Evolutionary conservation across 92 coral and sea anemone species (phyloP).

Genomic region (Parazoanthus atlanticus): DNA sequence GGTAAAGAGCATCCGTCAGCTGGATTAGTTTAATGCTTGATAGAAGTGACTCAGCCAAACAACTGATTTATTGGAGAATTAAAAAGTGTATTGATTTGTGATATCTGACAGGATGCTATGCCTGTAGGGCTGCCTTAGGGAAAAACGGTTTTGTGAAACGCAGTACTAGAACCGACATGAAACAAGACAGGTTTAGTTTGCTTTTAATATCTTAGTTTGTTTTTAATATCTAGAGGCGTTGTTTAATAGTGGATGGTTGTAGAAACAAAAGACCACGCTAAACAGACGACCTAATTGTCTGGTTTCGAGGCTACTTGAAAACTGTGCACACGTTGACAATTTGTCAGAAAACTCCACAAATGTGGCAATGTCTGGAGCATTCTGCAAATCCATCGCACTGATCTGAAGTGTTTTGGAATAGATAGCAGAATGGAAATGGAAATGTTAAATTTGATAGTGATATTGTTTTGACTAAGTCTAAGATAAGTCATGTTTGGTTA

Average conservation of each 20-base stretch:
- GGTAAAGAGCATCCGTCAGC: conserved; percentile 40
- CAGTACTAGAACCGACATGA: background rate
- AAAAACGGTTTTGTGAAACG: background rate
- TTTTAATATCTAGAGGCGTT: conserved; percentile 36
- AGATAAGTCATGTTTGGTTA: conserved; percentile 36
- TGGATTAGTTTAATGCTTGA: conserved; percentile 7
- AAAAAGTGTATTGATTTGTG: background rate
- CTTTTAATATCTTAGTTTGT: conserved; percentile 31
- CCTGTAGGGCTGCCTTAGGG: background rate
- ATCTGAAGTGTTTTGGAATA: conserved; percentile 8
- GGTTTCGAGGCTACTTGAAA: conserved; percentile 10
- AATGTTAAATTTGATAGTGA: background rate
- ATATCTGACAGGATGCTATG: background rate
- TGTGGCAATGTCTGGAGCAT: conserved; percentile 4
- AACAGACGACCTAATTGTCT: conserved; percentile 27
- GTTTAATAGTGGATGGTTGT: conserved; percentile 6
- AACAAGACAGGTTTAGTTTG: conserved; percentile 14
- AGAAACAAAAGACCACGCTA: conserved; percentile 29
- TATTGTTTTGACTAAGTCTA: conserved; percentile 28
- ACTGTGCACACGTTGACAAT: conserved; percentile 3
- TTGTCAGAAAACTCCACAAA: conserved; percentile 6
- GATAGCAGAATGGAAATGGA: conserved; percentile 24
- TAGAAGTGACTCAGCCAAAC: background rate
- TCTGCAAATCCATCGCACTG: background rate
- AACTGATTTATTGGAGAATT: background rate